These are phyloP conservation scores for Emys orbicularis DNA, from an alignment of 2,797 vertebrate species.

Conservation along the genomic window DNA sequence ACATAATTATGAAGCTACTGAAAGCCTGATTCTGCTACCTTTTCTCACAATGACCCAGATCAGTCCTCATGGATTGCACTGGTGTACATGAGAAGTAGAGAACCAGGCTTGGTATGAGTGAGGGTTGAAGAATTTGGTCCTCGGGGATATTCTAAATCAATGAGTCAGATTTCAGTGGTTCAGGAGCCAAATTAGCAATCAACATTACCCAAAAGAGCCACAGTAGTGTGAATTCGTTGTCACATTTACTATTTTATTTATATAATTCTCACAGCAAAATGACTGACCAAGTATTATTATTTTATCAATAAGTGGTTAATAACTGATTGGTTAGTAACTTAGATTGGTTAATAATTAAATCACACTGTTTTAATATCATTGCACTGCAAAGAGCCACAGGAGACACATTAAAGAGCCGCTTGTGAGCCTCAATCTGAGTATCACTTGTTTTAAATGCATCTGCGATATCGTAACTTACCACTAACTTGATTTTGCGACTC, in stretches of 20 bases:
- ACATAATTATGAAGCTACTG: neutral
- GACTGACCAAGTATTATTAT: neutral
- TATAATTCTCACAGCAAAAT: neutral
- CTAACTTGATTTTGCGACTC: neutral
- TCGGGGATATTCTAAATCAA: neutral
- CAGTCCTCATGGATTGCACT: neutral
- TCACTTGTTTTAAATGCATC: neutral
- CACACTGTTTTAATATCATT: too few relatives aligned
- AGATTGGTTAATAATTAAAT: neutral
- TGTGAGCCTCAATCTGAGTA: too few relatives aligned
- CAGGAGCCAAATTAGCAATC: neutral
- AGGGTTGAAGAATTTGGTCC: neutral
- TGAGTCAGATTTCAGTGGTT: neutral
- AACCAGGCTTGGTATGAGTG: neutral
- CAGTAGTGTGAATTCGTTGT: neutral
- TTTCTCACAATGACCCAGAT: fast-evolving
- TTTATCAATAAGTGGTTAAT: neutral
- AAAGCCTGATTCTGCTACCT: neutral
- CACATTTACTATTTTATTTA: neutral
- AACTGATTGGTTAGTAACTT: neutral
- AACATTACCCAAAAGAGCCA: neutral
- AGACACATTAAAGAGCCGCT: too few relatives aligned
- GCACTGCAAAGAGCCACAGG: too few relatives aligned
- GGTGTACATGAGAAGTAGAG: too few relatives aligned
- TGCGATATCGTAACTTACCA: neutral